Conservation (phyloP, 2,113 vertebrate species). For the Varanus salvator region DNA sequence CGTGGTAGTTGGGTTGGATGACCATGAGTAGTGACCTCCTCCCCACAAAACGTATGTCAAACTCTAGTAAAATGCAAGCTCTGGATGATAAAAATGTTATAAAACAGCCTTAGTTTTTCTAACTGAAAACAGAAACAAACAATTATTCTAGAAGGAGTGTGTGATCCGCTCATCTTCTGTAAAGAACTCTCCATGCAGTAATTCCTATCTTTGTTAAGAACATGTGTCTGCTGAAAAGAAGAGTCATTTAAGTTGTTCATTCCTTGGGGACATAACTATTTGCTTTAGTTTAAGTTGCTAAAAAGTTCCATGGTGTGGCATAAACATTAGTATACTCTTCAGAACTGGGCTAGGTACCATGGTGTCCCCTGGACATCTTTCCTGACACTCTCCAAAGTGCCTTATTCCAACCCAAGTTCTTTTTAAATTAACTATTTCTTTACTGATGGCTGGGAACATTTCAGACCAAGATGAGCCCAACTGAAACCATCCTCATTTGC, state of each 20-base stretch:
- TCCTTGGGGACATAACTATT: not conserved
- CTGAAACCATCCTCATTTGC: no score
- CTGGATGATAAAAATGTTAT: not conserved
- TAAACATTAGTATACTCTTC: not conserved
- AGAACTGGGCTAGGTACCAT: no score
- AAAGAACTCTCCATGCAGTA: not conserved
- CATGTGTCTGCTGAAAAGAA: not conserved
- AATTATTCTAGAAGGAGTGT: not conserved
- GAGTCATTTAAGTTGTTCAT: not conserved
- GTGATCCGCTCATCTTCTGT: not conserved
- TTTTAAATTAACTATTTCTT: no score
- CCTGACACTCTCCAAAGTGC: no score
- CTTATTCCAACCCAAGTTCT: no score
- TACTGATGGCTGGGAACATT: no score
- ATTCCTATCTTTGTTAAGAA: not conserved
- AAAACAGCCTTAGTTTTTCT: not conserved
- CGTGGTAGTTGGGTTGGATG: not conserved
- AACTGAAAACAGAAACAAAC: not conserved
- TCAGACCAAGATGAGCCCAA: no score
- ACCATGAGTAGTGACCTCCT: not conserved
- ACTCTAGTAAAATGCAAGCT: not conserved
- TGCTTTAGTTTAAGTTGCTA: not conserved
- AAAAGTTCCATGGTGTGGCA: not conserved
- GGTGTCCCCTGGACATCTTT: no score
- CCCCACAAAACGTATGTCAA: not conserved